Conservation (phyloP, 2,113 vertebrate species). For the Nesogale talazaci region DNA sequence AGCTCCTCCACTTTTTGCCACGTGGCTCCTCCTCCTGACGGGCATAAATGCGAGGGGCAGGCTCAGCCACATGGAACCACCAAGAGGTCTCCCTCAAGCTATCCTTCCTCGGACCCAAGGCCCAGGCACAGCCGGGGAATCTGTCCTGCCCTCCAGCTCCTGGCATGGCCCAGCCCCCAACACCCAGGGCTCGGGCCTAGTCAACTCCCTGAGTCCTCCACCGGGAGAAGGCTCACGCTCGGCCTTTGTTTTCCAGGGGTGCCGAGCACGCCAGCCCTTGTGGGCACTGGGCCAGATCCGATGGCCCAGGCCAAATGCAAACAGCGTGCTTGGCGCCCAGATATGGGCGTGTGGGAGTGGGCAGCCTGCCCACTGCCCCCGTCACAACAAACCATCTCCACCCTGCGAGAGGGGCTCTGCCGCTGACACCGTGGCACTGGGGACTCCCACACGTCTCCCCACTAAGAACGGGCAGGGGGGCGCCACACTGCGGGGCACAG, state of each 20-base stretch:
- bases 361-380: conserved; percentile 79
- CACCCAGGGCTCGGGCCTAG: neutral
- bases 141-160: neutral
- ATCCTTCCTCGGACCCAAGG: neutral
- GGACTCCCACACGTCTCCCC: neutral
- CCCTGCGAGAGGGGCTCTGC: conserved; percentile 57
- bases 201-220: neutral
- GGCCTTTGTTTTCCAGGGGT: conserved; percentile 57
- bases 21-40: neutral
- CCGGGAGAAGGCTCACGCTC: neutral
- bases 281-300: conserved; percentile 70
- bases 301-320: conserved; percentile 72
- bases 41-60: fast-evolving
- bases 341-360: conserved; percentile 55
- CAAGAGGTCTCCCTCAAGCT: neutral
- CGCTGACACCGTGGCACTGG: neutral
- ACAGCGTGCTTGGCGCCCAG: conserved; percentile 72
- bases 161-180: neutral
- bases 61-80: neutral
- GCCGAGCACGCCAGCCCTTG: conserved; percentile 49
- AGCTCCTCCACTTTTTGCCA: neutral
- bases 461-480: conserved; percentile 25
- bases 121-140: neutral
- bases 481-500: fast-evolving
- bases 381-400: conserved; percentile 78